These are phyloP conservation scores for Frankliniella fusca DNA, from an alignment of 2,888 invertebrate genomes.

Conservation along the genomic window DNA sequence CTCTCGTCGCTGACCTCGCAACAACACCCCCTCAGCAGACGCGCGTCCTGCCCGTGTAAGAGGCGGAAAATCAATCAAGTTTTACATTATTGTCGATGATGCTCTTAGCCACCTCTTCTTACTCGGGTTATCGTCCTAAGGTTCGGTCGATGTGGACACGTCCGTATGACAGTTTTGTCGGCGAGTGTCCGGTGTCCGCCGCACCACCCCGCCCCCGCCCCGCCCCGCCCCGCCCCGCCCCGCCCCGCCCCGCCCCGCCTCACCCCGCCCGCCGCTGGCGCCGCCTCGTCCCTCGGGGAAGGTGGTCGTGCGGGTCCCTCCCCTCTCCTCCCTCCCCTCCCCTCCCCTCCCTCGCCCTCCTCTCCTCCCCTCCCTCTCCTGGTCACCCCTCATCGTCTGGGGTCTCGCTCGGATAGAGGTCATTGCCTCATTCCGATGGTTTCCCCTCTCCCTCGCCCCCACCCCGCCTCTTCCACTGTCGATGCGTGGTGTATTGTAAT, in stretches of 20 bases:
- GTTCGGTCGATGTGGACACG: too few species aligned
- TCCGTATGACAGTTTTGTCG: too few species aligned
- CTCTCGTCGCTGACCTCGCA: too few species aligned
- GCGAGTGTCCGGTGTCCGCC: too few species aligned
- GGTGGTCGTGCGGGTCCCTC: not conserved
- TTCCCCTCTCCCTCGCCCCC: not conserved
- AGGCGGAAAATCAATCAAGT: too few species aligned
- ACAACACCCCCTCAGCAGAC: too few species aligned
- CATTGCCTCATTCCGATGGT: constrained; percentile 18
- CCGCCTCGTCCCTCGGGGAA: not conserved
- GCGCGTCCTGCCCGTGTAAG: too few species aligned
- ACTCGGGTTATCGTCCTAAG: too few species aligned
- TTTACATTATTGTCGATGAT: too few species aligned
- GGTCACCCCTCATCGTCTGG: not conserved
- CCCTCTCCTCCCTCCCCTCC: not conserved
- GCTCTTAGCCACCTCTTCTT: too few species aligned
- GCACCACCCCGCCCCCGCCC: not conserved
- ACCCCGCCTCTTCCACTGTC: not conserved
- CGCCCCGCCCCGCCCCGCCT: not conserved
- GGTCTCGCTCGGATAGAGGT: not conserved
- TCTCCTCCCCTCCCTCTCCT: too few species aligned
- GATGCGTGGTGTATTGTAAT: not conserved
- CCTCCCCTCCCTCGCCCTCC: too few species aligned
- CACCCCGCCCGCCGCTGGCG: not conserved
- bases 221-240: not conserved